Evolutionary conservation across 2,888 invertebrate genomes (phyloP).

Genomic region (Reticulitermes lucifugus): DNA sequence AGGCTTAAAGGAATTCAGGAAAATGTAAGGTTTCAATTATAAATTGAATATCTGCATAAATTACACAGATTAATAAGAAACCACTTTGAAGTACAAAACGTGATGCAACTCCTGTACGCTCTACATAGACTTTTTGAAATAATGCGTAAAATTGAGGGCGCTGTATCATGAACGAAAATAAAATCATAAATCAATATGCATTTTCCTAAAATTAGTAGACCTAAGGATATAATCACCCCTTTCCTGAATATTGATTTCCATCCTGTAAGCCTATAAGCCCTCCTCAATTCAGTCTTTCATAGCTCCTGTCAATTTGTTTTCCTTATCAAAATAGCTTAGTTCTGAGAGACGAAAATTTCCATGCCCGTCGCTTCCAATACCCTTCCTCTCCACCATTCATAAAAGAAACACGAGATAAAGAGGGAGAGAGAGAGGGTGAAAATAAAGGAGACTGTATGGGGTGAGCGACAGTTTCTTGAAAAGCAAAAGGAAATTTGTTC

Average conservation of each 20-base stretch:
- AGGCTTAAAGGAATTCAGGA: no score
- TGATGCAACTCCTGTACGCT: no score
- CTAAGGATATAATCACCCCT: neutral
- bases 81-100: no score
- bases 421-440: slow-evolving; percentile 33
- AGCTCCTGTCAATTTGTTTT: slow-evolving; percentile 29
- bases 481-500: slow-evolving; percentile 42
- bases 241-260: slow-evolving; percentile 16
- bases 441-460: slow-evolving; percentile 2
- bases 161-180: no score
- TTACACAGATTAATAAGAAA: no score
- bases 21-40: no score
- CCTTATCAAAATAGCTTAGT: slow-evolving; percentile 34
- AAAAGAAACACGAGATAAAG: slow-evolving; percentile 41
- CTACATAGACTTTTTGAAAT: no score
- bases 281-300: neutral
- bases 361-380: slow-evolving; percentile 14
- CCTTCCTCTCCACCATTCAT: slow-evolving; percentile 9
- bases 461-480: slow-evolving; percentile 35
- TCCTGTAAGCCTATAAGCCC: neutral
- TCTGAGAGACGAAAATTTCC: slow-evolving; percentile 21
- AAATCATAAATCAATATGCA: no score
- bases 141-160: no score
- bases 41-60: no score
- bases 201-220: no score